Conservation (phyloP, 2,113 vertebrate species). For the Panthera leo region DNA sequence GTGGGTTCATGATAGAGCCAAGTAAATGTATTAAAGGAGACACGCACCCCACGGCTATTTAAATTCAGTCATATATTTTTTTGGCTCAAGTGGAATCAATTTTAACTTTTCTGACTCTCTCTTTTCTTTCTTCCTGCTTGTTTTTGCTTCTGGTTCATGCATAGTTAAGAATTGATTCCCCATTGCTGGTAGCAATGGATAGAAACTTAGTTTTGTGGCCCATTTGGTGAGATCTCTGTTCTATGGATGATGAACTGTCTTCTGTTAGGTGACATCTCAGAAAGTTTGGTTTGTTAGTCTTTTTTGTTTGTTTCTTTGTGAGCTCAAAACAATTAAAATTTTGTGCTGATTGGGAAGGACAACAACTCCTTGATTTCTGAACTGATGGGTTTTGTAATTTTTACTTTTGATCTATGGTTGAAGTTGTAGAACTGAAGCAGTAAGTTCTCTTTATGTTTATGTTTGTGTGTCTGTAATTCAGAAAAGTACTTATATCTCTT, state of each 20-base stretch:
- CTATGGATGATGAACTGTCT: background rate
- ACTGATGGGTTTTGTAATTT: background rate
- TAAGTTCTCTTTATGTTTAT: background rate
- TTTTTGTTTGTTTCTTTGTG: background rate
- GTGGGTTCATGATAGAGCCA: background rate
- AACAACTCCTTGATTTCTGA: background rate
- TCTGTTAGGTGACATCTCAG: background rate
- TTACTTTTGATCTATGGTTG: background rate
- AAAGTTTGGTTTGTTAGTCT: background rate
- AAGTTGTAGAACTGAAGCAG: background rate
- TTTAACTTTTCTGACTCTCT: background rate
- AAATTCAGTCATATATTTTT: background rate
- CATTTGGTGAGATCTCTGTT: background rate
- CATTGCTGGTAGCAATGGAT: background rate
- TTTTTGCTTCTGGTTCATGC: background rate
- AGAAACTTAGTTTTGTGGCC: background rate
- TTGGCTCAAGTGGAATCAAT: background rate
- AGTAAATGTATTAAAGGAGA: background rate
- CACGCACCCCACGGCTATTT: accelerated
- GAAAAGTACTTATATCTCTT: background rate
- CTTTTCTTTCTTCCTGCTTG: background rate
- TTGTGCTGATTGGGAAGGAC: background rate
- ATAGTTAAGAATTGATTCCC: background rate
- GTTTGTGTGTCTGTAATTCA: background rate
- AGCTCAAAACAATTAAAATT: background rate